These are phyloP conservation scores for Bombyx mori DNA, from an alignment of 1,140 invertebrate species.

Conservation along the genomic window ASM3026992v2 NC_085131.1:551001-551500, in stretches of 20 bases:
- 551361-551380: constrained; percentile 72
- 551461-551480: constrained; percentile 66
- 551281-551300: constrained; percentile 6
- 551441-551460: constrained; percentile 53
- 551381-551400: constrained; percentile 71
- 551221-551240: constrained; percentile 5
- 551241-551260: constrained; percentile 12
- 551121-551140: constrained; percentile 64
- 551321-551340: constrained; percentile 29
- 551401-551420: constrained; percentile 70
- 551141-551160: constrained; percentile 57
- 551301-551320: background rate
- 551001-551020: constrained; percentile 26
- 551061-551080: constrained; percentile 64
- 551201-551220: background rate
- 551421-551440: constrained; percentile 70
- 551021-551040: constrained; percentile 25
- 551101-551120: constrained; percentile 38
- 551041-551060: constrained; percentile 56
- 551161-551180: constrained; percentile 27
- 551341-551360: constrained; percentile 66
- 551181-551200: constrained; percentile 19
- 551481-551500: constrained; percentile 58
- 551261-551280: constrained; percentile 8
- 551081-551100: constrained; percentile 42